These are phyloP conservation scores for Gnathonemus echidnorhynchus DNA, from an alignment of 2,113 vertebrate species.

Conservation along the genomic window DNA sequence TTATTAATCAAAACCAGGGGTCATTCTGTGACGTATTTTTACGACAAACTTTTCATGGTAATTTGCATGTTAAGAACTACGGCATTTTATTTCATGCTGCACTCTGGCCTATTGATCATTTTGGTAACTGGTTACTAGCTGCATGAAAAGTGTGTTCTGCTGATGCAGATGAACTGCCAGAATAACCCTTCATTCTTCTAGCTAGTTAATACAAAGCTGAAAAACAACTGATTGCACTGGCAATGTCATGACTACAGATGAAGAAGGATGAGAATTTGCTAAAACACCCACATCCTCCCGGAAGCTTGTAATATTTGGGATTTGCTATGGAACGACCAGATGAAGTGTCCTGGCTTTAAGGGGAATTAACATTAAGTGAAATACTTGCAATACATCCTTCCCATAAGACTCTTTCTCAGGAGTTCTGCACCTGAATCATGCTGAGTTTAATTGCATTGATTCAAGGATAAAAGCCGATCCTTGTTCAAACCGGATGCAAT, in stretches of 20 bases:
- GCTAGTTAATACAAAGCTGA: not conserved
- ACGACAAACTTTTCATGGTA: not conserved
- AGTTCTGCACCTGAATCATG: not conserved
- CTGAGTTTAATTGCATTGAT: not conserved
- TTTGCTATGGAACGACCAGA: not conserved
- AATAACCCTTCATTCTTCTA: not conserved
- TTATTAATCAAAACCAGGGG: not conserved
- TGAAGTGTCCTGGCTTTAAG: not conserved
- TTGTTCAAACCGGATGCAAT: not conserved
- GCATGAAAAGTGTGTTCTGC: not conserved
- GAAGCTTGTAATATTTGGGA: not conserved
- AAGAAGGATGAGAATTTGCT: not conserved
- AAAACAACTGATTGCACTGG: not conserved
- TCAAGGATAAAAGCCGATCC: not conserved
- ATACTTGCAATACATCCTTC: not conserved
- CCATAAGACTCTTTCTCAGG: not conserved
- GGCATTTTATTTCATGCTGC: not conserved
- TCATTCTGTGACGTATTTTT: not conserved
- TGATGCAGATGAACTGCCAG: not conserved
- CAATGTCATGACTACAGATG: not conserved
- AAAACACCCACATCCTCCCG: not conserved
- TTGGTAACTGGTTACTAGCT: not conserved
- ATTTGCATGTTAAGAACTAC: not conserved
- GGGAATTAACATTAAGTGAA: not conserved
- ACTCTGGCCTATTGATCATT: not conserved